Percentiles rank a stretch among this genome's conserved stretches.
Conservation (phyloP, 2,888 invertebrate genomes). For the Scaptomyza flava region DNA sequence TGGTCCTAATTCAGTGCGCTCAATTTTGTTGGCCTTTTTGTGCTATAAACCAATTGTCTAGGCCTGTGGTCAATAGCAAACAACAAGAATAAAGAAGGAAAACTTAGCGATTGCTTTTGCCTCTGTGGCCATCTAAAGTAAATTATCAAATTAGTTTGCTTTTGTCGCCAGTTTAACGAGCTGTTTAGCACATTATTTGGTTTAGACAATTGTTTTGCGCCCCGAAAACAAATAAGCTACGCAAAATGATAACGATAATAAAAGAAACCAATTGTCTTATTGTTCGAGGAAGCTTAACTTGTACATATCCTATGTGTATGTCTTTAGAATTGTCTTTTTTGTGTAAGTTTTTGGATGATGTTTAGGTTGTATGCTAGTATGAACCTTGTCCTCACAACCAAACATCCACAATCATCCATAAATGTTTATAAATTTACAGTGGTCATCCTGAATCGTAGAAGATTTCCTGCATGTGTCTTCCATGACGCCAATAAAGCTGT, state of each 20-base stretch:
- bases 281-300: background rate
- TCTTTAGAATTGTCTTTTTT: no score
- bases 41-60: slow-evolving; percentile 1
- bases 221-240: slow-evolving; percentile 1
- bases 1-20: slow-evolving; percentile 62
- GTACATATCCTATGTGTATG: background rate
- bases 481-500: no score
- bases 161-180: slow-evolving; percentile 64
- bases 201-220: slow-evolving; percentile 54
- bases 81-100: slow-evolving; percentile 23
- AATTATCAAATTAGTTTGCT: slow-evolving; percentile 73
- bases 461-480: no score
- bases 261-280: background rate
- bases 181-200: slow-evolving; percentile 65
- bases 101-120: slow-evolving; percentile 47
- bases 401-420: no score
- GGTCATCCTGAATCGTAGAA: no score
- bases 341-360: no score
- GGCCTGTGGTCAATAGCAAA: slow-evolving; percentile 28
- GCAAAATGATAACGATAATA: background rate
- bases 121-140: slow-evolving; percentile 38
- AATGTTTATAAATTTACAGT: no score
- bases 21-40: slow-evolving; percentile 39
- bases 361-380: no score
- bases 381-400: no score